phyloP scores from a whole-genome alignment of 2,888 invertebrate genomes.

The Standfussiana lucernea region DNA sequence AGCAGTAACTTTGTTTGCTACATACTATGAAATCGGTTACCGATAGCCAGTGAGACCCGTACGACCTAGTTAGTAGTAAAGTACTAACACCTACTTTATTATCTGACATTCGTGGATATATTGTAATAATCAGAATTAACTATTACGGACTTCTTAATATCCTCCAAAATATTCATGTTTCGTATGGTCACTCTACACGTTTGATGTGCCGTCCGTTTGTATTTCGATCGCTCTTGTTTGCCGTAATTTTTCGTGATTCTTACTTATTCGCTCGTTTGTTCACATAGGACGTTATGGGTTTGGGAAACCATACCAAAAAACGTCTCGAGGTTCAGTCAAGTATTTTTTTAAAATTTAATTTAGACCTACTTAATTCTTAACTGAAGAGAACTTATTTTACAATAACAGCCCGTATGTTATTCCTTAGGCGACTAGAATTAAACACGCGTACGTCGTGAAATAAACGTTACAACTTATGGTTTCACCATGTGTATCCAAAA shows the following conservation, averaged over 20 bases:
- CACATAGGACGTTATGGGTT: neutral
- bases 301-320: neutral
- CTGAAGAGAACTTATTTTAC: neutral
- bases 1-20: no score
- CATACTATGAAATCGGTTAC: no score
- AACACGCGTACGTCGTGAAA: neutral
- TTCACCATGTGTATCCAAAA: neutral
- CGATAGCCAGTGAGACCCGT: neutral
- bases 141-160: neutral
- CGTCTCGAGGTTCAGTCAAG: neutral
- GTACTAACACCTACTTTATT: neutral
- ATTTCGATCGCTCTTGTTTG: slow-evolving; percentile 32
- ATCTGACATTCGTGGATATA: neutral
- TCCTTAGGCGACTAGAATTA: neutral
- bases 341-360: neutral
- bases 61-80: neutral
- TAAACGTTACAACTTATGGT: neutral
- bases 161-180: neutral
- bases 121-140: neutral
- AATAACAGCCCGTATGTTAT: neutral
- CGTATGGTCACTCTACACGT: slow-evolving; percentile 33
- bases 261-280: slow-evolving; percentile 42
- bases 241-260: slow-evolving; percentile 24
- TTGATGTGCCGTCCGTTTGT: slow-evolving; percentile 16
- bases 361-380: neutral